Base-by-base conservation (phyloP, 2,888 invertebrate species). In the Catocala fraxini region DNA sequence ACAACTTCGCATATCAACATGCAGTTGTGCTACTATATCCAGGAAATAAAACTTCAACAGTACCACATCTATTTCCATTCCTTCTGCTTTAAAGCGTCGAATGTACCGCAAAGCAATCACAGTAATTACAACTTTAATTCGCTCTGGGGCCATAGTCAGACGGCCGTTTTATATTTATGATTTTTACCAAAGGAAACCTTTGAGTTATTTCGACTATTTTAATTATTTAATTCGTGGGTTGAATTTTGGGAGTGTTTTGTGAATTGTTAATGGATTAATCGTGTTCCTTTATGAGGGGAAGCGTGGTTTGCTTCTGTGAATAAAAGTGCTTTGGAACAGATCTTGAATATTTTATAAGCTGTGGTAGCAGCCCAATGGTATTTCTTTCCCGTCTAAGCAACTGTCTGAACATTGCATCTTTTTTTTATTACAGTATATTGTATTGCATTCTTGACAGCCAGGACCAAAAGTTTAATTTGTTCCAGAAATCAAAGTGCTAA, bases 71-170 rank as follows among this genome's bases (percentile, higher is more conserved):
- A 63, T 34, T 25, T 25, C 25, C 0, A 0, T 11, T 11, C 42
- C 33, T 62, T 69, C 64, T 11, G 13, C 51, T 66, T 68, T 59
- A 61, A 73, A 65, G 47, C 75, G 70, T 79, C 63, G 76, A 73
- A 75, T 73, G 79, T 77, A 75, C 77, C 75, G 78, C 83, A 70
- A 77, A 77, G 82, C 84, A 83, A 84, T 84, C 82, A 77, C 78
- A 71, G 83, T 85, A 85, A 85, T 85, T 85, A 83, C 84, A 82
- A 83, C 75, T 84, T 85, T 84, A 85, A 85, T 80, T 84, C 79
- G 73, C 78, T 68, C 60, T 69, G 75, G 67, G 67, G 59, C 63
- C 58, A 56, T 58, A 52, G 64, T 39, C 51, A 12, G 48, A 43
- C 60, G 54, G 46, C 62, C 56, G 66, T 70, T 69, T 72, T 76